Evolutionary conservation across 2,888 invertebrate species (phyloP), one percentile per base, ranked within the genome.

Genomic region (Neocrepidodera transversa): DNA sequence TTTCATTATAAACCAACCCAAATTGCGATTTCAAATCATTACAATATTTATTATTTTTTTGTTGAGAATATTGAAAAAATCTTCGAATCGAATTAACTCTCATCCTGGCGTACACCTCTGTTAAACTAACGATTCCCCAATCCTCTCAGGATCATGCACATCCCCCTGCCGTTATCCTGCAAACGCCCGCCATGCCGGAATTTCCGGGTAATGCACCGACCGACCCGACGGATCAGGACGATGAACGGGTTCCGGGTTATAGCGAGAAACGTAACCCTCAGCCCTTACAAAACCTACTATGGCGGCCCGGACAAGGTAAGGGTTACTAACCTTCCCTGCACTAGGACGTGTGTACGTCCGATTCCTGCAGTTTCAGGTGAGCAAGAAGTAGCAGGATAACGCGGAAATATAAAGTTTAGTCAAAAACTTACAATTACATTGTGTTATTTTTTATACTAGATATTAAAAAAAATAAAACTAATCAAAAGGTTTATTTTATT

Each of bases 251-350:
- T 53, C 53, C 35, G 53, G 53, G 53, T 53, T 45, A 45, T 20
- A 35, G 32, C 8, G 30, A 10, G 1, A 35, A 51, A 63, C 68
- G 67, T 69, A 68, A 68, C 69, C 53, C 38, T 54, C 40, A 54
- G 58, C 47, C 30, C 14, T 56, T 54, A 40, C 63, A 65, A 64
- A 68, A 70, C 67, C 66, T 38, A 60, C 56, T 68, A 64, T 56
- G 67, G 64, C 71, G 69, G 68, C 73, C 74, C 72, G 72, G 73
- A 71, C 72, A 71, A 71, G 71, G 71, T 71, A 69, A 72, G 74
- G 73, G 73, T 53, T 74, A 73, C 71, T 72, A 72, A 73, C 74
- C 73, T 71, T 68, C 63, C 69, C 66, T 72, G 71, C 68, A 71
- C 53, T 45, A 35, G 53, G 43, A 60, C 66, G 65, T 65, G 59